Evolutionary conservation across 2,888 invertebrate species (phyloP), one percentile per base, ranked within the genome.

Genomic region (Lepidocyrtinus sp.): DNA sequence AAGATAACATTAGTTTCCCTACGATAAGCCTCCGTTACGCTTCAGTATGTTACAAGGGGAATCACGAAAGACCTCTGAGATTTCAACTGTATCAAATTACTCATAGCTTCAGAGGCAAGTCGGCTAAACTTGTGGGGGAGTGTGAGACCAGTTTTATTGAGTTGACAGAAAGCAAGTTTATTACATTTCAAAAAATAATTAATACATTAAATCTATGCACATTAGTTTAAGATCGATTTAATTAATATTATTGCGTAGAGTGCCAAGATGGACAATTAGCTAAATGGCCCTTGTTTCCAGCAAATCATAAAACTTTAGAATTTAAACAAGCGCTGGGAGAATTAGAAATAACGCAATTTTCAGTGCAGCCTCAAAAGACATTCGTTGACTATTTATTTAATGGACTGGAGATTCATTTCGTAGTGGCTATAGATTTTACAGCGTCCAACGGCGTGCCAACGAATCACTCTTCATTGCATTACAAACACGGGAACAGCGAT

Each of bases 351-450:
- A 12, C 15, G 46, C 15, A 46, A 26, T 80, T 85, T 15, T 63
- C 63, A 15, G 26, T 75, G 9, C 77, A 85, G 59, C 63, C 50
- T 9, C 82, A 86, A 69, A 82, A 83, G 15, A 81, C 87, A 7
- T 91, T 91, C 86, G 85, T 91, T 62, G 91, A 91, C 83, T 91
- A 89, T 86, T 88, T 91, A 45, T 87, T 89, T 62, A 89, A 89
- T 24, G 90, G 91, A 88, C 83, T 87, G 7, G 85, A 88, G 75
- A 75, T 88, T 19, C 84, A 88, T 82, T 88, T 87, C 79, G 87
- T 87, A 3, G 87, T 88, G 22, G 88, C 88, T 2, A 87, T 88
- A 21, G 88, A 88, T 80, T 88, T 88, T 75, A 88, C 88, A 81
- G 82, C 74, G 19, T 82, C 82, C 15, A 88, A 88, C 80, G 88